Conservation (phyloP, 2,113 vertebrate species). For the Onychostoma macrolepis region DNA sequence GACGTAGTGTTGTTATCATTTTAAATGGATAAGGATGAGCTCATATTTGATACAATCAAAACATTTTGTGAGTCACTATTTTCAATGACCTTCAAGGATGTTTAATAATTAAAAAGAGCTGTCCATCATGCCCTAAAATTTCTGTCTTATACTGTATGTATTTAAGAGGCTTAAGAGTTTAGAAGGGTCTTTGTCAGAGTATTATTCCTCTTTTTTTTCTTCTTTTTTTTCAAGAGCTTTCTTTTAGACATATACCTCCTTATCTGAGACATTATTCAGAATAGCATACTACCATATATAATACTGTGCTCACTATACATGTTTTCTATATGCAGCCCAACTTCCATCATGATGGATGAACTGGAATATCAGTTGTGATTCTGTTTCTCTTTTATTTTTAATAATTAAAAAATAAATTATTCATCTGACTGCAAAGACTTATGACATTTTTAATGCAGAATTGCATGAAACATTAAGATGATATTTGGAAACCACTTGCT, state of each 20-base stretch:
- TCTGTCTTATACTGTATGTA: not conserved
- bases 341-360: not conserved
- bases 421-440: not conserved
- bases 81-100: not conserved
- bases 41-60: slow-evolving; percentile 2
- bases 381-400: not conserved
- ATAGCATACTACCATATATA: not conserved
- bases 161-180: slow-evolving; percentile 6
- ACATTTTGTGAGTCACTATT: not conserved
- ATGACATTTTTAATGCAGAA: not conserved
- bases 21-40: not conserved
- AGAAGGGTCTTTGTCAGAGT: not conserved
- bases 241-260: not conserved
- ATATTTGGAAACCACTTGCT: not conserved
- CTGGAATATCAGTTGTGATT: not conserved
- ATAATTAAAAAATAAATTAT: not conserved
- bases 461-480: not conserved
- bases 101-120: slow-evolving; percentile 1
- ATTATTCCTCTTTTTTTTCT: not conserved
- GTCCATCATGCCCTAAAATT: not conserved
- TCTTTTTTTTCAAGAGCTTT: not conserved
- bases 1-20: not conserved
- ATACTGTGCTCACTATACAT: not conserved
- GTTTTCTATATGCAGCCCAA: not conserved
- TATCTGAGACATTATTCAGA: not conserved